phyloP scores from a whole-genome alignment of 2,113 vertebrate species.

The Pardalotus punctatus region DNA sequence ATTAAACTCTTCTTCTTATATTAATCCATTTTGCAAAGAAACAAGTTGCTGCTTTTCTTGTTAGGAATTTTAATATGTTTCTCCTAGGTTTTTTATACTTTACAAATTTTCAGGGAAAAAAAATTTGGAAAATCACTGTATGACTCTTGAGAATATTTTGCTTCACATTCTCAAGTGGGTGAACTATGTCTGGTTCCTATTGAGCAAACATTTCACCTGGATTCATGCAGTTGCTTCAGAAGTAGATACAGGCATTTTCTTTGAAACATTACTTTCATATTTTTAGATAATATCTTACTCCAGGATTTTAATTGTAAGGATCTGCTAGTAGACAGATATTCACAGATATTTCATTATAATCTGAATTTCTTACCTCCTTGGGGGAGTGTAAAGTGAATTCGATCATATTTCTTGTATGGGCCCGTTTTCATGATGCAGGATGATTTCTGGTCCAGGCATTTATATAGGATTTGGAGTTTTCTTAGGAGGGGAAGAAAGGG shows the following conservation, averaged over 20 bases:
- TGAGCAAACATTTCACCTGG: not conserved
- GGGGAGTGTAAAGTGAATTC: not conserved
- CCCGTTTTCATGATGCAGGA: not conserved
- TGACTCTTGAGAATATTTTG: not conserved
- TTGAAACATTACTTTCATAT: not conserved
- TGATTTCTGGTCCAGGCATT: not conserved
- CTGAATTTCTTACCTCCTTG: not conserved
- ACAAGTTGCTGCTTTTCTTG: not conserved
- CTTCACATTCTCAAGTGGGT: not conserved
- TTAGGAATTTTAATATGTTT: not conserved
- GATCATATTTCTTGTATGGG: not conserved
- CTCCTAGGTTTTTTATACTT: not conserved
- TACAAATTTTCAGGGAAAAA: not conserved
- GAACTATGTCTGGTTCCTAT: not conserved
- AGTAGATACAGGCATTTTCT: not conserved
- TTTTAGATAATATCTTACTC: not conserved
- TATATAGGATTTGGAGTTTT: not conserved
- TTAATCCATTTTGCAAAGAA: not conserved
- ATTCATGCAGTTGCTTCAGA: not conserved
- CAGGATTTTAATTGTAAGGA: not conserved
- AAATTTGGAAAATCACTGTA: not conserved
- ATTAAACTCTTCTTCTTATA: not conserved
- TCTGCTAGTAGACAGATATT: not conserved
- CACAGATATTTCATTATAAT: not conserved
- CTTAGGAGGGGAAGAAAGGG: not conserved